Conservation (phyloP, 2,888 invertebrate species). For the Habroteleia sp. region DNA sequence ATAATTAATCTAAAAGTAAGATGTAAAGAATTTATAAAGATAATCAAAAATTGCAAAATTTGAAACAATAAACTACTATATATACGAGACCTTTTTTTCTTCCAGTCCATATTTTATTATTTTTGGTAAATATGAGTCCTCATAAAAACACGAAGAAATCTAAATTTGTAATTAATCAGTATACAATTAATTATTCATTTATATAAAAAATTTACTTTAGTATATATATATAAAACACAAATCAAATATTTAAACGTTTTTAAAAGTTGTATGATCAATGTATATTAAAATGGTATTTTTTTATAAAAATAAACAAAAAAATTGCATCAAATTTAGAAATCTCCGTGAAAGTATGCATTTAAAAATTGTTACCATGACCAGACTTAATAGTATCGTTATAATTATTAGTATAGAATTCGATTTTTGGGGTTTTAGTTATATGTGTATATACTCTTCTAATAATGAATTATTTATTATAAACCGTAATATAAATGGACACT, state of each 20-base stretch:
- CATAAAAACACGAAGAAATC: conserved; percentile 38
- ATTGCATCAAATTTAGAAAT: conserved; percentile 43
- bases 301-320: too few relatives aligned
- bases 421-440: conserved; percentile 56
- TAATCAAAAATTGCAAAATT: conserved; percentile 4
- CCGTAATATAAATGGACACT: conserved; percentile 73
- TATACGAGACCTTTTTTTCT: conserved; percentile 48
- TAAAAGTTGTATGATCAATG: too few relatives aligned
- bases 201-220: too few relatives aligned
- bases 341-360: conserved; percentile 30
- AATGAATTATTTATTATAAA: conserved; percentile 59
- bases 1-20: too few relatives aligned
- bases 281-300: too few relatives aligned
- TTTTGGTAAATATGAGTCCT: conserved; percentile 37
- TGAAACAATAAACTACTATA: too few relatives aligned
- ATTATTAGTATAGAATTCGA: conserved; percentile 54
- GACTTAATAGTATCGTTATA: conserved; percentile 51
- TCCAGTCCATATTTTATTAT: conserved; percentile 37
- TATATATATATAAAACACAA: too few relatives aligned
- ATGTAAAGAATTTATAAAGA: too few relatives aligned
- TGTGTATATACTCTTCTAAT: conserved; percentile 54
- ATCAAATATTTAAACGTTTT: too few relatives aligned
- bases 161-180: too few relatives aligned
- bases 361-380: conserved; percentile 44
- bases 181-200: too few relatives aligned